Conservation (phyloP, 1,140 invertebrate species). For the Temnothorax curvispinosus region DNA sequence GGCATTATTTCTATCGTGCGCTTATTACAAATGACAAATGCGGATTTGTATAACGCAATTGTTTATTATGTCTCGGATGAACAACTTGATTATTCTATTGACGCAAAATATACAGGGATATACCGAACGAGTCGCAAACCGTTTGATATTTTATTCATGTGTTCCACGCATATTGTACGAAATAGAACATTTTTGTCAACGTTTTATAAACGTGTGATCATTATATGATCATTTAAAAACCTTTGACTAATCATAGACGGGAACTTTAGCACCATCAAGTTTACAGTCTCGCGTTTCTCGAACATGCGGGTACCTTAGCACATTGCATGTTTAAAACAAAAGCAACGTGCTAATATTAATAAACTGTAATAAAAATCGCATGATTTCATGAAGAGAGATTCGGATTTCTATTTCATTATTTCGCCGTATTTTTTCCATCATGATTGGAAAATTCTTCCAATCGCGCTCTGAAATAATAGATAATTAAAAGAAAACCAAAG, state of each 20-base stretch:
- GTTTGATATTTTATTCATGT: neutral
- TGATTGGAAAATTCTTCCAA: neutral
- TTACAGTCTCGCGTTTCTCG: neutral
- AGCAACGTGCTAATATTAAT: neutral
- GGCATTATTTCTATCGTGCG: conserved; percentile 12
- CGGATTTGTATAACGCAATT: conserved; percentile 1
- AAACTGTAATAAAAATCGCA: conserved; percentile 2
- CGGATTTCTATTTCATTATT: conserved; percentile 34
- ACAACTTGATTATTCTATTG: neutral
- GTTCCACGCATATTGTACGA: neutral
- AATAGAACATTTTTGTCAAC: neutral
- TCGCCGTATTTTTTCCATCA: neutral
- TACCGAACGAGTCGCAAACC: neutral
- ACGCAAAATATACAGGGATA: conserved; percentile 2
- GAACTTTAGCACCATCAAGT: conserved; percentile 8
- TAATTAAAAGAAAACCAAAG: conserved; percentile 1
- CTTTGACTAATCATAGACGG: neutral
- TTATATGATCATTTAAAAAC: neutral
- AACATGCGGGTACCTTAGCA: neutral
- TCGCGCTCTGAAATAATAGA: neutral
- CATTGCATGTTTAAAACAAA: neutral
- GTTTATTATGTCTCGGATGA: neutral
- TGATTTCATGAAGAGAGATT: neutral
- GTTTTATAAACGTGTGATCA: conserved; percentile 8
- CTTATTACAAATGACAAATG: neutral